Percentiles rank a stretch among this genome's conserved stretches.
These are phyloP conservation scores for Drosophila robusta DNA, from an alignment of 2,888 invertebrate species.

Conservation along the genomic window DNA sequence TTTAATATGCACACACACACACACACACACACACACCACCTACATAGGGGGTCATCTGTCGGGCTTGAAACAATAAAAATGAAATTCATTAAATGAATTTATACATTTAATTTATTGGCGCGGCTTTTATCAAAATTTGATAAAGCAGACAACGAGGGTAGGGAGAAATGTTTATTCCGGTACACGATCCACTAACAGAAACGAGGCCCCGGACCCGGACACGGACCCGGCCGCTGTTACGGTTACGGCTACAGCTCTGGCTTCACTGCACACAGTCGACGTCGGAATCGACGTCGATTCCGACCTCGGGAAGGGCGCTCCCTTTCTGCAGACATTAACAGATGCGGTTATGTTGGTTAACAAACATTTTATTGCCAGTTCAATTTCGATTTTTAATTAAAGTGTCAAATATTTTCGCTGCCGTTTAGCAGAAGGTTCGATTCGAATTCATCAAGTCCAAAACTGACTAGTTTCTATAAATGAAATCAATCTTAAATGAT, in stretches of 20 bases:
- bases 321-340: constrained; percentile 69
- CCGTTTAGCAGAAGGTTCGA: constrained; percentile 11
- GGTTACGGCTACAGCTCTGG: constrained; percentile 33
- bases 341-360: constrained; percentile 80
- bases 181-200: constrained; percentile 25
- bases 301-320: constrained; percentile 54
- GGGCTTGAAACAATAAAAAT: constrained; percentile 70
- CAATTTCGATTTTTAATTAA: constrained; percentile 80
- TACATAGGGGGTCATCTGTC: constrained; percentile 56
- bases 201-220: constrained; percentile 4
- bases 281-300: constrained; percentile 27
- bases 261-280: constrained; percentile 74
- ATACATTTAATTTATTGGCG: constrained; percentile 81
- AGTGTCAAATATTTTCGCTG: constrained; percentile 62
- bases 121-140: constrained; percentile 81
- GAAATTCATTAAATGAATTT: constrained; percentile 80
- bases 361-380: constrained; percentile 77
- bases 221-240: constrained; percentile 2
- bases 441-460: neutral
- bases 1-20: constrained; percentile 75
- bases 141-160: constrained; percentile 58
- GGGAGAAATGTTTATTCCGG: constrained; percentile 21
- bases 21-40: constrained; percentile 23
- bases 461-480: no score
- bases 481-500: no score